phyloP scores from a whole-genome alignment of 2,797 vertebrate genomes.

The Xenentodon cancila region DNA sequence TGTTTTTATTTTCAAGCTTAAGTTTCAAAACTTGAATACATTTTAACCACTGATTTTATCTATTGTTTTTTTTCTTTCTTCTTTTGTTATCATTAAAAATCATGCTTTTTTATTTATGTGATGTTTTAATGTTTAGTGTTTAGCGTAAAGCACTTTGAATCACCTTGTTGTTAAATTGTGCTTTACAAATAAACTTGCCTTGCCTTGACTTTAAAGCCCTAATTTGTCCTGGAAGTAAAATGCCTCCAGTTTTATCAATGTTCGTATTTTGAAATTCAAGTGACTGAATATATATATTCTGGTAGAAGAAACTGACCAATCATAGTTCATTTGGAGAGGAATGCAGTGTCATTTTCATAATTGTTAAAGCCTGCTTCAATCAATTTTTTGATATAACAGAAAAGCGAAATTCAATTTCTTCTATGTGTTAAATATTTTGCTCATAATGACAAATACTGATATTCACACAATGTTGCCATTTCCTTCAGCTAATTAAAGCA shows the following conservation, averaged over 20 bases:
- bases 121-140: no score
- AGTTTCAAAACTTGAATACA: no score
- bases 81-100: no score
- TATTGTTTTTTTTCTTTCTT: no score
- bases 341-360: conserved; percentile 2
- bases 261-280: conserved; percentile 62
- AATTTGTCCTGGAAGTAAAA: conserved; percentile 54
- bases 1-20: no score
- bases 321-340: conserved; percentile 12
- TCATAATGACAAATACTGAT: neutral
- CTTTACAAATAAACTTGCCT: no score
- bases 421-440: conserved; percentile 1
- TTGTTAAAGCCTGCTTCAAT: conserved; percentile 4
- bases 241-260: conserved; percentile 48
- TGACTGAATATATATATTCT: conserved; percentile 31
- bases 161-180: no score
- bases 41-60: no score
- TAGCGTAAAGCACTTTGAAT: no score
- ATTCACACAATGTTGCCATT: neutral
- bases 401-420: conserved; percentile 8
- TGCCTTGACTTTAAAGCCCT: conserved; percentile 52
- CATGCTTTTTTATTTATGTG: no score
- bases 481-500: neutral
- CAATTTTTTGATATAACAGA: conserved; percentile 5
- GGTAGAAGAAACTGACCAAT: conserved; percentile 23